Conservation (phyloP, 2,113 vertebrate genomes). For the Thamnophis sirtalis region DNA sequence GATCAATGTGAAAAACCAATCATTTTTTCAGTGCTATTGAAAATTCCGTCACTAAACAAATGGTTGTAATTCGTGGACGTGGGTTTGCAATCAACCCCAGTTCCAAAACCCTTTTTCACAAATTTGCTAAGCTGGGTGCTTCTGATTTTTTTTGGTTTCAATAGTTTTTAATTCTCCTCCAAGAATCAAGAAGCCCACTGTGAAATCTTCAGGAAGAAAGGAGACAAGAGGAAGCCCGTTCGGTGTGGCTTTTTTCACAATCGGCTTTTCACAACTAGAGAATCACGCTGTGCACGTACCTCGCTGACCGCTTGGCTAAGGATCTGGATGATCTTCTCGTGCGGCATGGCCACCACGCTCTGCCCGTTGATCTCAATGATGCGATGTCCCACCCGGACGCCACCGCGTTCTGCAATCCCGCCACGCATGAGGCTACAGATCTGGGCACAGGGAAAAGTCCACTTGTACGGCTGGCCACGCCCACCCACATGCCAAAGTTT, state of each 20-base stretch:
- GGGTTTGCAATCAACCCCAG: background rate
- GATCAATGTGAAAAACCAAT: too few species aligned
- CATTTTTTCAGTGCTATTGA: background rate
- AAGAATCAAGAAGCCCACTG: background rate
- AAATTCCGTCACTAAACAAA: background rate
- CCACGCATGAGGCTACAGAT: slow-evolving; percentile 96
- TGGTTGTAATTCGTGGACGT: background rate
- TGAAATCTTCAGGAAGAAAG: background rate
- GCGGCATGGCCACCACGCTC: slow-evolving; percentile 88
- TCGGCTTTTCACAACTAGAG: background rate
- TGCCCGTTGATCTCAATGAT: slow-evolving; percentile 98
- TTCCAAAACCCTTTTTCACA: background rate
- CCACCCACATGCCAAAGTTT: accelerated
- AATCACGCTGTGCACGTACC: slow-evolving; percentile 62
- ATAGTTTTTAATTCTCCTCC: background rate
- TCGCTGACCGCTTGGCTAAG: slow-evolving; percentile 84
- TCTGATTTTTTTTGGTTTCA: background rate
- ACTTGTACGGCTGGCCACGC: background rate
- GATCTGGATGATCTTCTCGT: slow-evolving; percentile 89
- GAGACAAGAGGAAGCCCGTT: background rate
- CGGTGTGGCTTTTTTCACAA: background rate
- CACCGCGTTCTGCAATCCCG: slow-evolving; percentile 89
- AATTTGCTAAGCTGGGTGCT: background rate
- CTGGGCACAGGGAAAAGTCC: slow-evolving; percentile 60
- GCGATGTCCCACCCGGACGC: slow-evolving; percentile 91